These are phyloP conservation scores for Lophotriccus pileatus DNA, from an alignment of 2,797 vertebrate species.

Conservation along the genomic window DNA sequence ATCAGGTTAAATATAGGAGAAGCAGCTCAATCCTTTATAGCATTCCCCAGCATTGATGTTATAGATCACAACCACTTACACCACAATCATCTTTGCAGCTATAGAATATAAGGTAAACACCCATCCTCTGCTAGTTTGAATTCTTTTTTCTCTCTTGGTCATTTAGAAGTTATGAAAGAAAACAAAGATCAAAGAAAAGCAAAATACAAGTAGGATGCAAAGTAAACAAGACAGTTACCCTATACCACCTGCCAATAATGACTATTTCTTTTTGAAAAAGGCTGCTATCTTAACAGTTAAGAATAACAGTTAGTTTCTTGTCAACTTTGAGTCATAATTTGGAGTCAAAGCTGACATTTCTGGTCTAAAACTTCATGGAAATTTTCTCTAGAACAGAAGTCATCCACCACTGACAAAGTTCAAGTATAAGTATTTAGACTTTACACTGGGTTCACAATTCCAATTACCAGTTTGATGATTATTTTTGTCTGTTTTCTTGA, in stretches of 20 bases:
- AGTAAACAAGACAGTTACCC: background rate
- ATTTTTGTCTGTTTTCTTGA: background rate
- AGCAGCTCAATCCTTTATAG: background rate
- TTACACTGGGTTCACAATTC: background rate
- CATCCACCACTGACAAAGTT: background rate
- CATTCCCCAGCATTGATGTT: background rate
- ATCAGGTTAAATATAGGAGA: background rate
- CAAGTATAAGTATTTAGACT: background rate
- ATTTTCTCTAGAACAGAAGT: background rate
- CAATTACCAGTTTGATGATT: background rate
- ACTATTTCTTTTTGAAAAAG: background rate
- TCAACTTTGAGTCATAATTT: background rate
- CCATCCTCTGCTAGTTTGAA: background rate
- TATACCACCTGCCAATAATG: background rate
- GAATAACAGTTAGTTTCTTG: background rate
- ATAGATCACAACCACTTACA: background rate
- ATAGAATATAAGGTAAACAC: background rate
- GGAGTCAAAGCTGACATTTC: background rate
- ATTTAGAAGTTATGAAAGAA: background rate
- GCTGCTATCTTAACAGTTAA: background rate
- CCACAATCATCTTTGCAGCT: background rate
- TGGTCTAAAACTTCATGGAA: background rate
- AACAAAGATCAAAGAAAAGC: background rate
- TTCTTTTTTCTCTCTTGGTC: background rate
- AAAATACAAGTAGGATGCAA: background rate